Conservation (phyloP, 2,888 invertebrate genomes). For the Eupithecia subumbrata region DNA sequence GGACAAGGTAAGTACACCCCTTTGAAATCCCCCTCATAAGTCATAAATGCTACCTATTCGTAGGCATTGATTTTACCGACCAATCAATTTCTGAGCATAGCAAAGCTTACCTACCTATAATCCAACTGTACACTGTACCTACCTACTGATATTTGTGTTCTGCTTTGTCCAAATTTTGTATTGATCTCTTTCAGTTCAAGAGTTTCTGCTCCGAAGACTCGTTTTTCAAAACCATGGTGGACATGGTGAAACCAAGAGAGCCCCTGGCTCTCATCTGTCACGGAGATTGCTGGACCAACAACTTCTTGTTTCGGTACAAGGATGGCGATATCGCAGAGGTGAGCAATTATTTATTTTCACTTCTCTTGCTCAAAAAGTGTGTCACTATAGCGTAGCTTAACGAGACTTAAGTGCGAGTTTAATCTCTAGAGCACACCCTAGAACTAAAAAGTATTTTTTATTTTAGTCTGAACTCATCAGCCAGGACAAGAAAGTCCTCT, state of each 20-base stretch:
- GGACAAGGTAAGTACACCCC: conserved; percentile 59
- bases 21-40: neutral
- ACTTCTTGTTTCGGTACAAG: conserved; percentile 86
- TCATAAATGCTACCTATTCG: neutral
- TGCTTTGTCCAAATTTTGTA: neutral
- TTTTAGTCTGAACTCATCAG: too few species aligned
- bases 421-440: too few species aligned
- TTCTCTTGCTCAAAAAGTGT: too few species aligned
- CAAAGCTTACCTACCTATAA: too few species aligned
- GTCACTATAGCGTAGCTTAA: too few species aligned
- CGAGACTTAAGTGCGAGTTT: too few species aligned
- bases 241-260: conserved; percentile 85
- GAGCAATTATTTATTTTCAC: neutral
- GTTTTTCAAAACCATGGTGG: conserved; percentile 88
- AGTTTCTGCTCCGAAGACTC: conserved; percentile 85
- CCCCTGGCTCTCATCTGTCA: conserved; percentile 88
- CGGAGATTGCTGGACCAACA: conserved; percentile 91
- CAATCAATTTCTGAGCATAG: neutral
- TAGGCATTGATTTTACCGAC: neutral
- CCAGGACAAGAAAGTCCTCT: too few species aligned
- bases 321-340: conserved; percentile 83
- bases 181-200: conserved; percentile 61
- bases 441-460: too few species aligned
- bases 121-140: too few species aligned
- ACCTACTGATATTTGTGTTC: neutral